phyloP scores from a whole-genome alignment of 1,140 invertebrate genomes.

The Rhagoletis zephyria region DNA sequence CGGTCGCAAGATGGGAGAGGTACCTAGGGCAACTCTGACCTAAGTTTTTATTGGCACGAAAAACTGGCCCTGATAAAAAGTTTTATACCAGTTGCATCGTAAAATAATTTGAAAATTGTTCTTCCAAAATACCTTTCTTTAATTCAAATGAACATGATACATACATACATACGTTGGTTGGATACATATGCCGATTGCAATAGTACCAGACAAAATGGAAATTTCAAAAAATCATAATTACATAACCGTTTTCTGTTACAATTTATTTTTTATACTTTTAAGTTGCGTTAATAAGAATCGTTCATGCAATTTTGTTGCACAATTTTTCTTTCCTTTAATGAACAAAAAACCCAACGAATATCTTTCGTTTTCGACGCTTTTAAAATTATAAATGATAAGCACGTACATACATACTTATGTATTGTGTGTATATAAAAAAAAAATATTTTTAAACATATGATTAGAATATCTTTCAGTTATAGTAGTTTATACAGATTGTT shows the following conservation, averaged over 20 bases:
- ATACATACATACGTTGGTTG: neutral
- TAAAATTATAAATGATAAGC: neutral
- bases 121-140: conserved; percentile 41
- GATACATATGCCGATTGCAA: conserved; percentile 23
- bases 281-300: neutral
- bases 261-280: conserved; percentile 22
- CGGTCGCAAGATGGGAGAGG: no score
- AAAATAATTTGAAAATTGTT: no score
- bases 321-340: neutral
- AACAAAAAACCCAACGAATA: conserved; percentile 3
- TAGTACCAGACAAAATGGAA: neutral
- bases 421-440: neutral
- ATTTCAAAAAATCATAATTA: conserved; percentile 26
- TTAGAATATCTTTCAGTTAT: neutral
- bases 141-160: conserved; percentile 38
- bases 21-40: no score
- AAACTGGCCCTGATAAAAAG: no score
- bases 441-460: neutral
- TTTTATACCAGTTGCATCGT: no score
- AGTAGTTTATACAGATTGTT: neutral
- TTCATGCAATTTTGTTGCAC: conserved; percentile 6
- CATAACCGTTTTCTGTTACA: neutral
- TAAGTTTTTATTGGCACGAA: no score
- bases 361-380: neutral
- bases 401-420: neutral